These are phyloP conservation scores for Eupithecia exiguata DNA, from an alignment of 2,888 invertebrate genomes.

Conservation along the genomic window DNA sequence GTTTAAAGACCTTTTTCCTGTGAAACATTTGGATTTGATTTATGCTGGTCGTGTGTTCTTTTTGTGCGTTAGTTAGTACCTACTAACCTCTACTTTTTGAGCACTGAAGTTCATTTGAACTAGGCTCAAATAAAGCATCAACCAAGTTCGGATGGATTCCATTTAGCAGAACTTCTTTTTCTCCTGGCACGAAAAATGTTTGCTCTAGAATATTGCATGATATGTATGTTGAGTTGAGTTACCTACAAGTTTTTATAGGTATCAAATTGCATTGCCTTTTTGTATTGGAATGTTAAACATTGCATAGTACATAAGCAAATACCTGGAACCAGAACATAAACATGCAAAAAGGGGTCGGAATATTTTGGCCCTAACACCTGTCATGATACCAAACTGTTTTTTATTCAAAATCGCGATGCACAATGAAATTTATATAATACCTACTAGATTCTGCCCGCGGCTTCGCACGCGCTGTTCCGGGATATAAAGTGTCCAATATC, in stretches of 20 bases:
- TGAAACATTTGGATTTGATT: conserved; percentile 25
- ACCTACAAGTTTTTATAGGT: neutral
- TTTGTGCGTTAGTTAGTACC: neutral
- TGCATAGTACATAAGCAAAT: conserved; percentile 5
- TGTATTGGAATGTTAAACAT: conserved; percentile 17
- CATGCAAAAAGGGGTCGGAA: conserved; percentile 7
- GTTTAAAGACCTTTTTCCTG: conserved; percentile 5
- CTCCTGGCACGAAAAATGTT: neutral
- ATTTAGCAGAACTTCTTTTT: neutral
- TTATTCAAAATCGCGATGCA: too few relatives aligned
- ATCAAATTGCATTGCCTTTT: conserved; percentile 25
- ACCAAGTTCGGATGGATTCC: neutral
- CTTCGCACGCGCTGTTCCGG: too few relatives aligned
- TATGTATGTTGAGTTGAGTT: neutral
- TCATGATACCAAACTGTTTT: too few relatives aligned
- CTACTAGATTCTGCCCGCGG: too few relatives aligned
- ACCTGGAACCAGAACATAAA: conserved; percentile 17
- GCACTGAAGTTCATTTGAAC: neutral
- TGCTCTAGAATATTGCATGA: neutral
- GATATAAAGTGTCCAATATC: too few relatives aligned
- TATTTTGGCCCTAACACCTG: too few relatives aligned
- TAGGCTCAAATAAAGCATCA: neutral
- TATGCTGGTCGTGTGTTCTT: conserved; percentile 3
- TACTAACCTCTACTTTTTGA: neutral
- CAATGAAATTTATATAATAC: too few relatives aligned